Base-by-base conservation (phyloP, 2,888 invertebrate genomes). In the Linhomoeus sp. region DNA sequence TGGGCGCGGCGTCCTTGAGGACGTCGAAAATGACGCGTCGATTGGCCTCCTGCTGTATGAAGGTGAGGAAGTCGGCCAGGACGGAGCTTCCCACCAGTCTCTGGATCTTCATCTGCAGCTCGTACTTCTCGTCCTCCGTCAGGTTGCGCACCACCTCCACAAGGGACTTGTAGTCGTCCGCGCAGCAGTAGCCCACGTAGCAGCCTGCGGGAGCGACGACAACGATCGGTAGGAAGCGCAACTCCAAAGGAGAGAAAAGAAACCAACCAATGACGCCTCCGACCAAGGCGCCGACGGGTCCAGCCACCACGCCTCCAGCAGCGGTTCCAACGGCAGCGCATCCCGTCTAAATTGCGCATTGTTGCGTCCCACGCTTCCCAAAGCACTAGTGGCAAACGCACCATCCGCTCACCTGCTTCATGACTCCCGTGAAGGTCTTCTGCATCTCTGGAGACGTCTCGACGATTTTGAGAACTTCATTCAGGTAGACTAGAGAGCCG, bases 161-260 rank as follows among this genome's bases (percentile, higher is more conserved):
- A 55, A 64, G 51, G 2, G 62, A 58, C 7, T 55, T 49, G 49
- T 64, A 64, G 7, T 58, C 55, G 51, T 61, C 57, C n/a, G 58
- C 54, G 41, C 51, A 54, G 23, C 49, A 49, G 49, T 62, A 63
- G 1, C 63, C 63, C 44, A 55, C 41, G 3, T 24, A 45, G 12
- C 38, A 38, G 15, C 50, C 50, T 50, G 38, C 9, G 42, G 17
- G 24, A 29, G 24, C 7, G 17, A 20, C n/a, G 23, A n/a, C 24
- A 20, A 20, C 17, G n/a, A n/a, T n/a, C n/a, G n/a, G n/a, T n/a
- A n/a, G 38, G n/a, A 41, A 24, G 9, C 7, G 25, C 9, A 7
- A 38, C 5, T 41, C 9, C 3, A 20, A 19, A 23, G 23, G 7
- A 5, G 29, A 29, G 12, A 29, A 29, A 29, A 37, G n/a, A 37